Conservation (phyloP, 2,888 invertebrate species). For the Eilema depressum region DNA sequence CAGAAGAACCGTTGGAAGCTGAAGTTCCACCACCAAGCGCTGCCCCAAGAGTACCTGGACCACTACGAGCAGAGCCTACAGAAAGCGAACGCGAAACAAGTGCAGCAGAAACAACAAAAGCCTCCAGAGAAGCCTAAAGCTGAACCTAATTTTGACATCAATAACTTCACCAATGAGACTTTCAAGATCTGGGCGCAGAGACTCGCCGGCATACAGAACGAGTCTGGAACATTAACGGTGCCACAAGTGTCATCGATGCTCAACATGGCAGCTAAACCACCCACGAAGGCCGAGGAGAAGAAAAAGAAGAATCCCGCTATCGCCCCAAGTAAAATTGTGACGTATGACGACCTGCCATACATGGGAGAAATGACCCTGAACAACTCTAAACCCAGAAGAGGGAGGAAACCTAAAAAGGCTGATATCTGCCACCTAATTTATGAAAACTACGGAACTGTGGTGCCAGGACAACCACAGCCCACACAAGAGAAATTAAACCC, state of each 20-base stretch:
- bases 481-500: constrained; percentile 75
- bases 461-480: constrained; percentile 90
- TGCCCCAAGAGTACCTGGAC: constrained; percentile 92
- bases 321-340: constrained; percentile 86
- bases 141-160: constrained; percentile 73
- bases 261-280: constrained; percentile 66
- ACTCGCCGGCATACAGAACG: constrained; percentile 91
- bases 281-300: constrained; percentile 67
- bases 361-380: constrained; percentile 97
- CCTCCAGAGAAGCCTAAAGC: constrained; percentile 72
- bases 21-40: constrained; percentile 93
- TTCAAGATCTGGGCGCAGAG: constrained; percentile 92
- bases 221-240: constrained; percentile 69
- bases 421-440: constrained; percentile 97
- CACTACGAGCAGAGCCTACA: constrained; percentile 92
- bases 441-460: constrained; percentile 96
- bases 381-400: constrained; percentile 94
- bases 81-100: constrained; percentile 76
- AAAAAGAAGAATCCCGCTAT: constrained; percentile 77
- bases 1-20: constrained; percentile 91
- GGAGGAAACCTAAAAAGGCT: constrained; percentile 96
- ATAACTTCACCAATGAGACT: constrained; percentile 87
- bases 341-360: constrained; percentile 94
- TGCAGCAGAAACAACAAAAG: constrained; percentile 63
- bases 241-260: constrained; percentile 62